phyloP scores from a whole-genome alignment of 2,113 vertebrate genomes.

The Tragelaphus strepsiceros region DNA sequence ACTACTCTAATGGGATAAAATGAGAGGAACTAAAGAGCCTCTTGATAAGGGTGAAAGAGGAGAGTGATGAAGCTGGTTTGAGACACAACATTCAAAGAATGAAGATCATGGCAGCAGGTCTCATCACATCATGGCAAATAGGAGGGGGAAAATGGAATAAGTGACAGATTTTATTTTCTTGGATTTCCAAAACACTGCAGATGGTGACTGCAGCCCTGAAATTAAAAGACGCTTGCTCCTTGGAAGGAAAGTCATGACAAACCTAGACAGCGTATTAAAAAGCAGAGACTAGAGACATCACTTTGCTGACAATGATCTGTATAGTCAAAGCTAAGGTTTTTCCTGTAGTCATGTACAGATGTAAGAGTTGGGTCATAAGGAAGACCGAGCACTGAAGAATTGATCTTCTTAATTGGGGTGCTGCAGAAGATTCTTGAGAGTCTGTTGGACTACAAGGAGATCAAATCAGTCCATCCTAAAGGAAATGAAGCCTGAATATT shows the following conservation, averaged over 20 bases:
- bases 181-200: rapidly evolving
- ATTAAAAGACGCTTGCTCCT: not conserved
- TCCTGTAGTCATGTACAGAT: not conserved
- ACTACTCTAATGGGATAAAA: not conserved
- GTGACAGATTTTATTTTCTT: not conserved
- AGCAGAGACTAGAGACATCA: not conserved
- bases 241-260: not conserved
- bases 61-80: not conserved
- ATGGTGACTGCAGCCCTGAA: not conserved
- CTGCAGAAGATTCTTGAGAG: not conserved
- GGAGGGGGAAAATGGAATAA: not conserved
- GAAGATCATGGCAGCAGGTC: not conserved
- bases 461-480: not conserved
- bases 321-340: not conserved
- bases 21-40: not conserved
- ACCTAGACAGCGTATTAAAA: not conserved
- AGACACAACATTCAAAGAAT: not conserved
- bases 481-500: not conserved
- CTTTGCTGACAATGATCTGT: not conserved
- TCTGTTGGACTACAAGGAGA: not conserved
- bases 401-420: not conserved
- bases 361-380: not conserved
- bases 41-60: not conserved
- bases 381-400: not conserved
- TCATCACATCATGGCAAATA: not conserved